Evolutionary conservation across 1,140 invertebrate genomes (phyloP).

Genomic region (Nylanderia fulva): DNA sequence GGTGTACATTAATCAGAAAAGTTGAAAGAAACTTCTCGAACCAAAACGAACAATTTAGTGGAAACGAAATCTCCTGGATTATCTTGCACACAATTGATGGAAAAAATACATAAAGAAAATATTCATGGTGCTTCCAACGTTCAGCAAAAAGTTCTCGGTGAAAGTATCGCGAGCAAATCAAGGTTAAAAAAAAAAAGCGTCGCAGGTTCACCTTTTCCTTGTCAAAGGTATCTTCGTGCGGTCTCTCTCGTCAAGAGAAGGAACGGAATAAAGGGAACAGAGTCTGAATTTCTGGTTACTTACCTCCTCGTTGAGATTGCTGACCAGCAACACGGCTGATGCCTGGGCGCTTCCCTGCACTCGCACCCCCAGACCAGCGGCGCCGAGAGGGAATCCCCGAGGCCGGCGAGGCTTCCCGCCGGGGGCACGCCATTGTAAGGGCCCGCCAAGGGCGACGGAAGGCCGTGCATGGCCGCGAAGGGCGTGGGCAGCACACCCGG

Average conservation of each 20-base stretch:
- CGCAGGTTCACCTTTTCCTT: conserved; percentile 27
- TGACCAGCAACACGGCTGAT: conserved; percentile 94
- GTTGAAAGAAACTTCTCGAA: neutral
- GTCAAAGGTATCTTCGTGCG: conserved; percentile 3
- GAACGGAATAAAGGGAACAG: too few species aligned
- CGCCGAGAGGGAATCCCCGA: conserved; percentile 91
- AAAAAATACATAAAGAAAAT: conserved; percentile 50
- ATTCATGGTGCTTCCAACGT: too few species aligned
- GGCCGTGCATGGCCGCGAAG: conserved; percentile 91
- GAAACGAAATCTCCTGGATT: neutral
- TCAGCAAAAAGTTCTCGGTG: neutral
- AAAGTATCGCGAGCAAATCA: neutral
- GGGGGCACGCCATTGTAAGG: conserved; percentile 90
- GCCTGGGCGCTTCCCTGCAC: conserved; percentile 88
- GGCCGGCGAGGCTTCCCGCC: conserved; percentile 90
- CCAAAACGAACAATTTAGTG: conserved; percentile 15
- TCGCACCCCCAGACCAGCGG: conserved; percentile 87
- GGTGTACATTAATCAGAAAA: too few species aligned
- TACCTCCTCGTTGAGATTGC: conserved; percentile 97
- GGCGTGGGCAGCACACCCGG: conserved; percentile 94
- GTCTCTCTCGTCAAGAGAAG: neutral
- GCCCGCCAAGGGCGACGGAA: conserved; percentile 90
- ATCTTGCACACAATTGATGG: neutral
- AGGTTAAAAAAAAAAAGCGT: neutral
- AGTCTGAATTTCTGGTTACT: conserved; percentile 74